Base-by-base conservation (phyloP, 2,797 vertebrate species). In the Myoxocephalus aenaeus region DNA sequence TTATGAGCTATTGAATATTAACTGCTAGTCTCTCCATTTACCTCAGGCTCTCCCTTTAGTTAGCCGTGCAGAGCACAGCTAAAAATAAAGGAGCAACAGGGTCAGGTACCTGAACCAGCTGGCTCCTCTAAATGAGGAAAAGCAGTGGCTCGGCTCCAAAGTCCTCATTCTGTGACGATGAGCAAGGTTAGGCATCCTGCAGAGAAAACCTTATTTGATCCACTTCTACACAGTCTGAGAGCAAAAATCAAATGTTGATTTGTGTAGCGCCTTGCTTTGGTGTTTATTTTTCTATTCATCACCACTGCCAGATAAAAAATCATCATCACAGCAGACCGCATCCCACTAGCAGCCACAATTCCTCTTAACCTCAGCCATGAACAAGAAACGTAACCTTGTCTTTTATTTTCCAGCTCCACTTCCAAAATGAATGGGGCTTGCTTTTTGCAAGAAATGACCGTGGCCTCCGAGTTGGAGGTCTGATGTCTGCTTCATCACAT, bases 241-340 rank as follows among this genome's bases (percentile, higher is more conserved):
- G 59, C 15, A 29, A 53, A 65, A 68, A 72, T 25, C 42, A 5
- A 84, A 86, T 81, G 75, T 74, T 18, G 57, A 27, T 65, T 74
- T 70, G 40, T 34, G 36, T 6, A 2, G 18, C 73, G 27, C 36
- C 36, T 69, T 38, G 38, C 50, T 74, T 76, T 34, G 15, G 22
- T 73, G 42, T 72, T 76, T 46, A 18, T 42, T 50, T 66, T 72
- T 69, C 46, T 20, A 10, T 72, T 73, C 27, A 64, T 15, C 27
- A 20, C 18, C 64, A 32, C 46, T 14, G 67, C 36, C 58, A 48
- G 40, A 65, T 40, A 65, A 9, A 44, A 51, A 71, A 48, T 36
- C 0, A 10, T n/a, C 65, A 59, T 42, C 48, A 9, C 14, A 20
- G 38, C 66, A 65, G 67, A 80, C 1, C 25, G 64, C 65, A 10